Evolutionary conservation across 92 coral and sea anemone species (phyloP).

Genomic region (Scolanthus callimorphus): DNA sequence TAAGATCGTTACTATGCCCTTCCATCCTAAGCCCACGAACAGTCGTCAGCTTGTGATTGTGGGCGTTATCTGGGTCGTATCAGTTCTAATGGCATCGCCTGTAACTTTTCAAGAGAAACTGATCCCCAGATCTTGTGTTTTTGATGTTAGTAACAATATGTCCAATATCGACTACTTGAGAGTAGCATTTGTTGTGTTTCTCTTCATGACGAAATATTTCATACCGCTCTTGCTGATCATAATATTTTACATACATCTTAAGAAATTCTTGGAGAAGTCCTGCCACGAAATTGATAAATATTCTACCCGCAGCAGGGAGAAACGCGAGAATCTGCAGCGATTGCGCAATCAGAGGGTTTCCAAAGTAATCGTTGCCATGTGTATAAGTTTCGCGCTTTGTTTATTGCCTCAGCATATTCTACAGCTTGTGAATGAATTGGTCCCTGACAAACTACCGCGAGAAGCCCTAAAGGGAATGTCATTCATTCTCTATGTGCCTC

Average conservation of each 20-base stretch:
- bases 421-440: background rate
- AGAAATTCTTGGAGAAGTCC: conserved; percentile 9
- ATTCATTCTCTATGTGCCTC: background rate
- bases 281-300: conserved; percentile 15
- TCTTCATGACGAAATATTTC: background rate
- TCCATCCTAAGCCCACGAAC: conserved; percentile 11
- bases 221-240: conserved; percentile 5
- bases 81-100: conserved; percentile 2
- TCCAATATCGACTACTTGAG: background rate
- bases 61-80: conserved; percentile 1
- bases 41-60: background rate
- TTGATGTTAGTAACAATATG: background rate
- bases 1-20: conserved; percentile 9
- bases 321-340: conserved; percentile 13
- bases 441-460: background rate
- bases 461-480: background rate
- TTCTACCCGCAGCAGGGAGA: background rate
- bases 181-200: conserved; percentile 1
- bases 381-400: conserved; percentile 14
- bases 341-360: conserved; percentile 18
- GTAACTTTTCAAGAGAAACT: background rate
- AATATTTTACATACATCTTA: conserved; percentile 6
- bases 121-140: conserved; percentile 5
- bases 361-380: conserved; percentile 27
- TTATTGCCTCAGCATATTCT: conserved; percentile 2